phyloP scores from a whole-genome alignment of 2,888 invertebrate genomes.

The Blastobasis adustella region DNA sequence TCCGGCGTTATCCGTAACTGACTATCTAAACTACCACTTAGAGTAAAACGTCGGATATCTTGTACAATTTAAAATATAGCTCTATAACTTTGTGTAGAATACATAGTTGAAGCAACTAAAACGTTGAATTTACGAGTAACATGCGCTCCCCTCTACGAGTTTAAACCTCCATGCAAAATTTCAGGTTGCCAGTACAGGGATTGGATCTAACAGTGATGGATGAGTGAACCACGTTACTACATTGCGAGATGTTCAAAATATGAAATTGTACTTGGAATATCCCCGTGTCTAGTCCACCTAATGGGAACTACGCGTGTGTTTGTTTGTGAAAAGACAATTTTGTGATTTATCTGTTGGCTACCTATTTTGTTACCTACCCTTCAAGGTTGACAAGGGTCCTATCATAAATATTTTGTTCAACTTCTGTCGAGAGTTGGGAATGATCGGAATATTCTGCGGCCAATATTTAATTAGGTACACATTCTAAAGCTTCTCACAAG shows the following conservation, averaged over 20 bases:
- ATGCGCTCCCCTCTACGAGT: slow-evolving; percentile 2
- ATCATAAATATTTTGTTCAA: no score
- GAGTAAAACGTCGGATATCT: no score
- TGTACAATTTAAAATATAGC: no score
- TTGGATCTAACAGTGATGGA: slow-evolving; percentile 9
- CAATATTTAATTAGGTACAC: background rate
- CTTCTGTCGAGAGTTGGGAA: no score
- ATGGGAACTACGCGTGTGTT: background rate
- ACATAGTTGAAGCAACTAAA: no score
- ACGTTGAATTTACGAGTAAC: background rate
- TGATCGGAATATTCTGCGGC: background rate
- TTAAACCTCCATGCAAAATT: slow-evolving; percentile 8
- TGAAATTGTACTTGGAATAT: slow-evolving; percentile 10
- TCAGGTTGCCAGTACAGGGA: slow-evolving; percentile 5
- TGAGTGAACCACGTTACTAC: slow-evolving; percentile 5
- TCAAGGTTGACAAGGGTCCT: no score
- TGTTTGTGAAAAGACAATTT: background rate
- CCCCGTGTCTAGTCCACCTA: background rate
- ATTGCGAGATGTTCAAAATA: slow-evolving; percentile 7
- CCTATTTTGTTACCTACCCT: background rate
- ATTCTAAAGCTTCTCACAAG: background rate
- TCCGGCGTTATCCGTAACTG: no score
- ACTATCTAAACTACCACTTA: no score
- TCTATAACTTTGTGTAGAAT: no score
- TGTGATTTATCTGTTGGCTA: background rate